Conservation (phyloP, 2,797 vertebrate genomes). For the Coendou prehensilis region DNA sequence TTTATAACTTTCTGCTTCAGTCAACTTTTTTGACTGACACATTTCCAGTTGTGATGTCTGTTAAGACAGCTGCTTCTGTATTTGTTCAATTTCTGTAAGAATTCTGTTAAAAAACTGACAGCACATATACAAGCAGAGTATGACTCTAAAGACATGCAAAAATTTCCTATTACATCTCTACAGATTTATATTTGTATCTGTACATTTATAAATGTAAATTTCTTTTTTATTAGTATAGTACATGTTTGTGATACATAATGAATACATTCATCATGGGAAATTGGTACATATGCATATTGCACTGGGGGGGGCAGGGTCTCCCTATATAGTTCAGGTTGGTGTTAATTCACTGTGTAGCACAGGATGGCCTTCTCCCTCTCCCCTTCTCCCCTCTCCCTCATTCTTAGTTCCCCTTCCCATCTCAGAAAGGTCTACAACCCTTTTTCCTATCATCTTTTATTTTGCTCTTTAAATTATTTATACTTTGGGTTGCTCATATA, state of each 20-base stretch:
- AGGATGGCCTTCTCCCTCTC: background rate
- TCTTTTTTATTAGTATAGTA: background rate
- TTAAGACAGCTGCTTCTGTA: background rate
- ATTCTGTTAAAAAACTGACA: background rate
- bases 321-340: background rate
- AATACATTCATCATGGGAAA: background rate
- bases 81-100: background rate
- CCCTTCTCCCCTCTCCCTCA: background rate
- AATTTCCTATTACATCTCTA: background rate
- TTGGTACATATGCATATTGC: background rate
- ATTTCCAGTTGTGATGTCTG: background rate
- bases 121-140: background rate
- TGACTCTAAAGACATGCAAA: background rate
- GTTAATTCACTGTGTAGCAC: background rate
- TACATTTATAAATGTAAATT: background rate
- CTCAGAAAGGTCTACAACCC: background rate
- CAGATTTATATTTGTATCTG: background rate
- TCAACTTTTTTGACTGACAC: background rate
- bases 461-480: background rate
- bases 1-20: background rate
- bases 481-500: background rate
- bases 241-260: background rate
- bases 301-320: background rate
- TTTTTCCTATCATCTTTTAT: background rate
- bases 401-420: background rate